Base-by-base conservation (phyloP, 2,113 vertebrate genomes). In the Henicopernis longicauda region DNA sequence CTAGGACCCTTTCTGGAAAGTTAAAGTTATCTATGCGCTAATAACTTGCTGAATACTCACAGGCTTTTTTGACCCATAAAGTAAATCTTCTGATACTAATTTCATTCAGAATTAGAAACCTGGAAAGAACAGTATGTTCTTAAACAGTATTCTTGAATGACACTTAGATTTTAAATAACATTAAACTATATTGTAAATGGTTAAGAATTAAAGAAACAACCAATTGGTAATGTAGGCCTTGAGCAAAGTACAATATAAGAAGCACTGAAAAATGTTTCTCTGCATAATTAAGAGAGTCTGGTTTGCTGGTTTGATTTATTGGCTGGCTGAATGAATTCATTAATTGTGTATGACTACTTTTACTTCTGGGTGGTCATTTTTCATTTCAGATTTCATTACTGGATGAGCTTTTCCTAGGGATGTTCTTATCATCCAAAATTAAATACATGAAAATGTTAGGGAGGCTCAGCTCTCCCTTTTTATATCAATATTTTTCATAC, bases 281-380 rank as follows among this genome's bases (percentile, higher is more conserved):
- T 94, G 57, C 50, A 45, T 89, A 77, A 95, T 95, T 89, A 95
- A 91, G 85, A 63, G 78, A 89, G 74, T 80, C 89, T 80, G 73
- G 40, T 79, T 95, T 93, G 61, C 91, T 94, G 55, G 26, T 90
- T 93, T 97, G 94, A 97, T 97, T 89, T 97, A 97, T 95, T 97
- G 81, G 44, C 44, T 95, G 62, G 62, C 82, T 95, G 93, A 95
- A 87, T 87, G 54, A 93, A 91, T 94, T 95, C 66, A 96, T 95
- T 97, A 96, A 97, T 95, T 97, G 84, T 96, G 87, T 94, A 95
- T 94, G 91, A 95, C 82, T 80, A 91, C 95, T 97, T 95, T 94
- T 92, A 89, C 91, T 95, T 95, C 89, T 96, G 38, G 80, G 91
- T 95, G 82, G 70, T 80, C 89, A 89, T 97, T 96, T 96, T 95